Base-by-base conservation (phyloP, 2,888 invertebrate species). In the Idaea aversata region DNA sequence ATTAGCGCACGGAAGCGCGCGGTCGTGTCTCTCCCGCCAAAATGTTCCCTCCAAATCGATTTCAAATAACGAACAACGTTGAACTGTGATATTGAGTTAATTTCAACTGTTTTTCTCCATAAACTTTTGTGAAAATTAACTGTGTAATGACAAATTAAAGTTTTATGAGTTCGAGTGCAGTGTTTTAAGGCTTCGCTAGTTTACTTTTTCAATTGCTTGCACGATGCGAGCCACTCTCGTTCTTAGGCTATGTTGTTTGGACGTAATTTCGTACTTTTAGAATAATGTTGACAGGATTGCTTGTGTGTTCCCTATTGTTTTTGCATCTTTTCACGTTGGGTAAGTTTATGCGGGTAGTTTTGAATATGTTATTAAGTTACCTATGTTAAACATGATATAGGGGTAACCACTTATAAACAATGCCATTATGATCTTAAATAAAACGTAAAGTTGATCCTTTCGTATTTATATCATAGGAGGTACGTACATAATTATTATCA, bases 221-320 rank as follows among this genome's bases (percentile, higher is more conserved):
- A 90, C 87, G 80, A 91, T 91, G 91, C 87, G 85, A 88, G 87
- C 83, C 79, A 80, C 86, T 87, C 77, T 85, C 77, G 78, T 81
- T 86, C 84, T 81, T 85, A 82, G 83, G 75, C 81, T 76, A 82
- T 79, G 75, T 82, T 79, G 72, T 82, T 84, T 87, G 86, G 84
- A 81, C 81, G 79, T 76, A 81, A 79, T 81, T 84, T 84, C 68
- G 79, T 81, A 83, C 77, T 82, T 77, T 79, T 86, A 76, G 79
- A 81, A 92, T 86, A 85, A 92, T 92, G 92, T 88, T 91, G 80
- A 89, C 84, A 80, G 89, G 86, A 84, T 85, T 84, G 71, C 71
- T 89, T 78, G 83, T 87, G 82, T 77, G 83, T 79, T 86, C 81
- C 77, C 76, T 87, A 73, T 76, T 88, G 74, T 75, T 88, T 72